phyloP scores from a whole-genome alignment of 2,888 invertebrate genomes.

The Scelioninae gen. 2 region DNA sequence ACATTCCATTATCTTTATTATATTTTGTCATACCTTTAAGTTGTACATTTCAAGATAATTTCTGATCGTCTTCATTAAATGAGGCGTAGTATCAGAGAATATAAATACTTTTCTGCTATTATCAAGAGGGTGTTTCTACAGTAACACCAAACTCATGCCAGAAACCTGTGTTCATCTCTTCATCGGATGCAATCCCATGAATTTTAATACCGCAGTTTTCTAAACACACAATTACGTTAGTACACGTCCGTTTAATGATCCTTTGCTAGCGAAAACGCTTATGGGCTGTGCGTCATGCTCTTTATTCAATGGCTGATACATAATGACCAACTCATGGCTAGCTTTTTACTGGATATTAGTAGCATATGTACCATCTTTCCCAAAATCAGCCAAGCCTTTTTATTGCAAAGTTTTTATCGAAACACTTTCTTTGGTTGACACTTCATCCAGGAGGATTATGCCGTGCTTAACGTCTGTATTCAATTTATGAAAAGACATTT shows the following conservation, averaged over 20 bases:
- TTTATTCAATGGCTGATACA: conserved; percentile 2
- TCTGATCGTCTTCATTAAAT: neutral
- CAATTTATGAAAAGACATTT: neutral
- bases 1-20: too few relatives aligned
- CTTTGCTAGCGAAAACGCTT: conserved; percentile 2
- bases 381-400: conserved; percentile 24
- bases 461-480: conserved; percentile 11
- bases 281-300: neutral
- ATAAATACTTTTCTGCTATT: neutral
- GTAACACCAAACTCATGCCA: neutral
- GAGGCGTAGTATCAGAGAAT: neutral
- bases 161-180: neutral
- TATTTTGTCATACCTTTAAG: too few relatives aligned
- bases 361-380: neutral
- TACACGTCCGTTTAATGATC: neutral
- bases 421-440: conserved; percentile 19
- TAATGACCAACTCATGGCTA: neutral
- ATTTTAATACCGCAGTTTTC: neutral
- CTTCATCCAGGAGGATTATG: conserved; percentile 21
- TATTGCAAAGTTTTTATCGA: conserved; percentile 10
- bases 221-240: neutral
- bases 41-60: neutral
- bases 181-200: neutral
- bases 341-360: neutral
- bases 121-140: neutral